These are phyloP conservation scores for Bellardia pandia DNA, from an alignment of 2,888 invertebrate genomes.

Conservation along the genomic window DNA sequence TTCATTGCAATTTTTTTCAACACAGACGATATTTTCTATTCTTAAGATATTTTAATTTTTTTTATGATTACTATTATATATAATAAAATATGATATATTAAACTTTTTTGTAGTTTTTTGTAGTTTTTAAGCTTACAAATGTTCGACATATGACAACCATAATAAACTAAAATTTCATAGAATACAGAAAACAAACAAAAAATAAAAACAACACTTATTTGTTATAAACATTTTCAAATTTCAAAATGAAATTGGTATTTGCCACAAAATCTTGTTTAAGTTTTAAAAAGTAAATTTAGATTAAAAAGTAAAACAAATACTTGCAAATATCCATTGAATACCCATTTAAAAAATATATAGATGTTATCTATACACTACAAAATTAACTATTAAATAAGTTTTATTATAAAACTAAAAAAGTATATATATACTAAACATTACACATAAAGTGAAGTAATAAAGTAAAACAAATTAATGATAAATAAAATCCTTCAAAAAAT, in stretches of 20 bases:
- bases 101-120: conserved; percentile 48
- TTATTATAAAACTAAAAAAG: conserved; percentile 42
- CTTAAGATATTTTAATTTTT: conserved; percentile 63
- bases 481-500: conserved; percentile 19
- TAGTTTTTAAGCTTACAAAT: conserved; percentile 55
- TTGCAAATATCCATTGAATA: conserved; percentile 19
- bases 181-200: conserved; percentile 1
- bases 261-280: conserved; percentile 43
- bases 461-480: conserved; percentile 21
- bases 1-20: conserved; percentile 41
- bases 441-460: neutral
- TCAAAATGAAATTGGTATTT: conserved; percentile 29
- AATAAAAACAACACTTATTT: conserved; percentile 16
- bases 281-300: conserved; percentile 42
- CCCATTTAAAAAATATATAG: conserved; percentile 20
- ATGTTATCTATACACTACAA: conserved; percentile 40
- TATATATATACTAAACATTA: neutral
- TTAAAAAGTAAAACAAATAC: conserved; percentile 1
- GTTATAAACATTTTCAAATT: conserved; percentile 38
- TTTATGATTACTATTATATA: conserved; percentile 31
- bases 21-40: conserved; percentile 62
- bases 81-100: conserved; percentile 6
- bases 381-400: conserved; percentile 58
- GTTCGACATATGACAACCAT: conserved; percentile 48
- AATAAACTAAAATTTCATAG: neutral